Evolutionary conservation across 2,113 vertebrate genomes (phyloP), one percentile per base, ranked within the genome.

Genomic region (Oreamnos americanus): DNA sequence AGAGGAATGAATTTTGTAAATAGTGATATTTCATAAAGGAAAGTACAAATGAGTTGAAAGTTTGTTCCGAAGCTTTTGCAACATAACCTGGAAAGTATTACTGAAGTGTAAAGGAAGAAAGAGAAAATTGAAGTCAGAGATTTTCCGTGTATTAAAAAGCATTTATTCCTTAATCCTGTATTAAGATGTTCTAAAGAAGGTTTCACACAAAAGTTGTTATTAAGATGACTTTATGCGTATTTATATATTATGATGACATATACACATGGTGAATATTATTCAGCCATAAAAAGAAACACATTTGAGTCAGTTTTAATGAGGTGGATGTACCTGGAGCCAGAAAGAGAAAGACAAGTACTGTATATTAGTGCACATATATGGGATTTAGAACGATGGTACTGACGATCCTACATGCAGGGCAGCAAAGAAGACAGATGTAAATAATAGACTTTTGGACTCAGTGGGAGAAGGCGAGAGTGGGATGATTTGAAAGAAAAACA

Each of bases 111-210:
- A 93, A 79, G 5, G 81, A 30, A 86, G 14, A 78, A 76, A 60
- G 9, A 78, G 64, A 64, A 84, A 74, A 89, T 21, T 62, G 3
- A 57, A 55, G 25, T 85, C 60, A 91, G n/a, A 36, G 8, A 90
- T 91, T 79, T 87, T 89, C 28, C 39, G 43, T 67, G 16, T 93
- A 74, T 57, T 93, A n/a, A 71, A 87, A 67, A 64, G 85, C 1
- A 45, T 25, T 13, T 71, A 55, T 62, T 95, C 16, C 39, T 82
- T 71, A 74, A 62, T 94, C 71, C 19, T 87, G 4, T 87, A 74
- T 84, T 78, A 92, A 62, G 82, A 55, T 96, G 71, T 93, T 95
- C 96, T 81, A 94, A 93, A 95, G 43, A 51, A 89, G 33, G 13
- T 76, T 94, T 78, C 26, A 58, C 36, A 26, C 15, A 36, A 2